These are phyloP conservation scores for Drosophila nigrodunni DNA, from an alignment of 1,140 invertebrate genomes.

Conservation along the genomic window DNA sequence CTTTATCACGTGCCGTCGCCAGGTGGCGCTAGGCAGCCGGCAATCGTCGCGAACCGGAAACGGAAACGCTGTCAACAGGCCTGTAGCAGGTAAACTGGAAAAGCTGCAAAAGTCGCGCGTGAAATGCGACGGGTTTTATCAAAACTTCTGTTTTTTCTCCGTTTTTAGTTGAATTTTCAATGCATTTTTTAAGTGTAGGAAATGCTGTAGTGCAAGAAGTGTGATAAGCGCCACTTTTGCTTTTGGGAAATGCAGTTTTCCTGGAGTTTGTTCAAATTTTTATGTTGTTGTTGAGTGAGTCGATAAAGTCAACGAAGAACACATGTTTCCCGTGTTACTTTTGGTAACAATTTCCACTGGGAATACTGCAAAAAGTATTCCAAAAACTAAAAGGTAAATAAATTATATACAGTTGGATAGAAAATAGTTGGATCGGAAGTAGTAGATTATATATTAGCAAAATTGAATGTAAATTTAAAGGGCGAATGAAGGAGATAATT, in stretches of 20 bases:
- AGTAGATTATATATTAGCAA: not conserved
- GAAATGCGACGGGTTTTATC: conserved; percentile 60
- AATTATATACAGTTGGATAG: not conserved
- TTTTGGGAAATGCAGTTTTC: conserved; percentile 8
- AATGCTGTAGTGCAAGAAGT: conserved; percentile 16
- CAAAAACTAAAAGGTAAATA: not conserved
- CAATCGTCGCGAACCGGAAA: conserved; percentile 52
- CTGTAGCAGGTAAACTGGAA: conserved; percentile 27
- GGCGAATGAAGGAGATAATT: no score
- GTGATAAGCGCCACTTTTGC: conserved; percentile 49
- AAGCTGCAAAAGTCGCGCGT: conserved; percentile 53
- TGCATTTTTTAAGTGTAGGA: not conserved
- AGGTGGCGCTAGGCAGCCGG: conserved; percentile 64
- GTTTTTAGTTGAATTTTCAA: not conserved
- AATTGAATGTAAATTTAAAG: not conserved
- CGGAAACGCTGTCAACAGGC: conserved; percentile 72
- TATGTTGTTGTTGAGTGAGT: conserved; percentile 25
- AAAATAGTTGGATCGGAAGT: not conserved
- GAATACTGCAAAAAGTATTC: not conserved
- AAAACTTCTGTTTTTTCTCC: conserved; percentile 22
- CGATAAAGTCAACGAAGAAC: conserved; percentile 23
- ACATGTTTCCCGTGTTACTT: not conserved
- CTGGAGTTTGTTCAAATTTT: not conserved
- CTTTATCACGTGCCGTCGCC: conserved; percentile 62
- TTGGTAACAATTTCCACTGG: not conserved